Percentiles rank a stretch among this genome's conserved stretches.
Evolutionary conservation across 2,797 vertebrate species (phyloP).

Genomic region (Vespertilio murinus): DNA sequence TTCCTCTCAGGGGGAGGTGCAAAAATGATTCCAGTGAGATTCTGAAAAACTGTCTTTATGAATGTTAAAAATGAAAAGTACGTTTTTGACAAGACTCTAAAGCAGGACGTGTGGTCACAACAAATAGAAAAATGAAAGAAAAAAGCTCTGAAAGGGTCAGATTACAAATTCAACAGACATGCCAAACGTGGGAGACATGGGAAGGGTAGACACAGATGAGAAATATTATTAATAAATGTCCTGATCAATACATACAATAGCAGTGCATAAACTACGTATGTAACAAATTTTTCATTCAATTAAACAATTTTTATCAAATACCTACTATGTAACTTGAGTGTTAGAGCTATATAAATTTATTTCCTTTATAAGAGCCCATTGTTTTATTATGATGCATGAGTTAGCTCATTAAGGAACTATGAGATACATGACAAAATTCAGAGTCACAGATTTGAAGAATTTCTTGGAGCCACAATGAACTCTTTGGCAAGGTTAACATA

Average conservation of each 20-base stretch:
- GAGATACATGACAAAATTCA: slow-evolving; percentile 54
- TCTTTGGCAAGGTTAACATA: neutral
- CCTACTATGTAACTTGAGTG: neutral
- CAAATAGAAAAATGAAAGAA: slow-evolving; percentile 35
- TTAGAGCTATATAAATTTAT: neutral
- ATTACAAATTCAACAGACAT: slow-evolving; percentile 58
- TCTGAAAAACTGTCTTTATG: slow-evolving; percentile 47
- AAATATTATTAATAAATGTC: neutral
- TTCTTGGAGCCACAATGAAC: slow-evolving; percentile 53
- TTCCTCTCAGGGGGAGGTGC: slow-evolving; percentile 2
- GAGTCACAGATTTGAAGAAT: slow-evolving; percentile 8
- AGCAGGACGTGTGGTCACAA: slow-evolving; percentile 38
- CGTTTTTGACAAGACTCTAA: slow-evolving; percentile 39
- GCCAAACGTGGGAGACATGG: neutral
- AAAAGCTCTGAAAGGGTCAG: slow-evolving; percentile 55
- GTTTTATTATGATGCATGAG: neutral
- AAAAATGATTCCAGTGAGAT: slow-evolving; percentile 62
- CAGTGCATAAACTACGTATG: neutral
- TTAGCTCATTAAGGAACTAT: slow-evolving; percentile 28
- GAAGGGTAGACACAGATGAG: neutral
- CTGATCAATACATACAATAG: neutral
- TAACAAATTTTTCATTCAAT: slow-evolving; percentile 14
- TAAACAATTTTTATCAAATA: neutral
- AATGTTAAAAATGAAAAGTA: slow-evolving; percentile 37
- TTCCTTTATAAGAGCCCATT: neutral